Conservation (phyloP, 2,888 invertebrate genomes). For the Metalampra italica region DNA sequence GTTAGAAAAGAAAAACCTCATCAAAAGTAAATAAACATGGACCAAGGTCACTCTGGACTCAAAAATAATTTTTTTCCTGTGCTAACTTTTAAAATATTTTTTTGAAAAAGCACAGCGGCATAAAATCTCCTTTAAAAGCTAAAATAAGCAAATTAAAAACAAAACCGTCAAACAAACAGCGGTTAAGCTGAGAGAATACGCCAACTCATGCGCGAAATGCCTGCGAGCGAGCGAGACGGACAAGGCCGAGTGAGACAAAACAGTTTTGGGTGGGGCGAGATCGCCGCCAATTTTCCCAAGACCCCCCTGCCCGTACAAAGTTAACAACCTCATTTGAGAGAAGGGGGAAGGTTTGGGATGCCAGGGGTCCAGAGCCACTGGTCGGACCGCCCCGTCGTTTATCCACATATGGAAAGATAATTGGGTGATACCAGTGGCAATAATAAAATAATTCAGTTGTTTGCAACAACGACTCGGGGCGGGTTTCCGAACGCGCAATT, state of each 20-base stretch:
- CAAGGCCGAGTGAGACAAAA: constrained; percentile 28
- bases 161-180: constrained; percentile 17
- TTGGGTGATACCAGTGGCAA: constrained; percentile 49
- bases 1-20: no score
- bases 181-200: constrained; percentile 27
- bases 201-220: constrained; percentile 39
- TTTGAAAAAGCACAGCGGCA: no score
- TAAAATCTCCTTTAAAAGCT: no score
- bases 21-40: no score
- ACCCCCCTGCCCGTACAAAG: constrained; percentile 11
- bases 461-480: constrained; percentile 36
- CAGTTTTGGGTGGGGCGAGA: constrained; percentile 42
- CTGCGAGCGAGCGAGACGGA: constrained; percentile 28
- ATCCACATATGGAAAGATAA: constrained; percentile 64
- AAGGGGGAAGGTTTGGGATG: background rate
- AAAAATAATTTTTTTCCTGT: no score
- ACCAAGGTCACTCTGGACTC: no score
- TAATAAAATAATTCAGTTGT: constrained; percentile 76
- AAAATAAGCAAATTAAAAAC: constrained; percentile 1
- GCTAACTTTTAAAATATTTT: no score
- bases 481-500: constrained; percentile 30
- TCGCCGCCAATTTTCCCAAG: constrained; percentile 21
- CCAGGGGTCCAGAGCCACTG: constrained; percentile 23
- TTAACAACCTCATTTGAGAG: background rate
- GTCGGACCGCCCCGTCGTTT: constrained; percentile 56